Evolutionary conservation across 2,113 vertebrate species (phyloP), one percentile per base, ranked within the genome.

Genomic region (Myotis yumanensis): DNA sequence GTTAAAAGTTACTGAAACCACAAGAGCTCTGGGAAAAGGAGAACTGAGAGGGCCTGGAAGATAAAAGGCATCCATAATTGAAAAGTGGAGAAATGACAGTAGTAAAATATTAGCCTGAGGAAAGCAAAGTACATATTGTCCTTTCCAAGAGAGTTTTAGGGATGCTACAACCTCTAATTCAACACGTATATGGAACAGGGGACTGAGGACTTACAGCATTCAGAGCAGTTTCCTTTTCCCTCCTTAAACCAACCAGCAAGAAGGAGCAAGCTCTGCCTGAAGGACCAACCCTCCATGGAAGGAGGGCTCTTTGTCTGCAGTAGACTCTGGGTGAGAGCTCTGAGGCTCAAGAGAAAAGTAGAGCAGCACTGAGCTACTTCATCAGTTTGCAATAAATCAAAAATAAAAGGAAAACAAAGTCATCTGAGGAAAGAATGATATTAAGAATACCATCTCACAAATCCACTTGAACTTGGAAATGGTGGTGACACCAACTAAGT

Each of bases 1-100:
- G 12, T 76, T 83, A 57, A 94, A 84, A 79, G 57, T 32, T 76
- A 69, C 57, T 69, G 37, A 94, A 94, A 59, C 23, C 59, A 77
- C 16, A 68, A 59, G 76, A 77, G 12, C 71, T 37, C 12, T 84
- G 37, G 23, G 18, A 52, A 94, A 68, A 83, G 79, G 43, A 89
- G 35, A 89, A 84, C 59, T 72, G 40, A 68, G 30, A 75, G 10
- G 40, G 10, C 37, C 40, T 68, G 30, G 37, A 48, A 84, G 25
- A 32, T 69, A 69, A 46, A 83, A 59, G 23, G 18, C 32, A 69
- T 48, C 18, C 25, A 32, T 68, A 84, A 69, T 25, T 76, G 32
- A 28, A 51, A n/a, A 20, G 9, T 68, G n/a, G 23, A 77, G 37
- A 59, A 84, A 76, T 57, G 16, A 18, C n/a, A 22, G 64, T 20